phyloP scores from a whole-genome alignment of 2,797 vertebrate species.

The Mormyrus proboscirostris region DNA sequence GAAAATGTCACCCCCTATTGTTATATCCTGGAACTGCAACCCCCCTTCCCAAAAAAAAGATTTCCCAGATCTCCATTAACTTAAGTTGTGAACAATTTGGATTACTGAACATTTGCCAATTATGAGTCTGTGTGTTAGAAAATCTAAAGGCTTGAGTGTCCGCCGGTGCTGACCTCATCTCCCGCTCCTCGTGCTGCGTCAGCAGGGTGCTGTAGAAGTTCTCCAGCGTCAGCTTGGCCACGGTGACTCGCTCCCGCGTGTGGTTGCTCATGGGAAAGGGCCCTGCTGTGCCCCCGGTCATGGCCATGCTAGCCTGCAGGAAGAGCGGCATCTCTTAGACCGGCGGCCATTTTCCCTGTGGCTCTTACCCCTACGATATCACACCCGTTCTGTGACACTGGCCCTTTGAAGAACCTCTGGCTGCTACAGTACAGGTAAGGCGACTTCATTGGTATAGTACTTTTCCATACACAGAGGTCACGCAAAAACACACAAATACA shows the following conservation, averaged over 20 bases:
- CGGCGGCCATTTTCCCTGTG: not conserved
- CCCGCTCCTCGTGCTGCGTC: constrained; percentile 92
- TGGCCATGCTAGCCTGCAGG: constrained; percentile 78
- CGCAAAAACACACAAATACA: not conserved
- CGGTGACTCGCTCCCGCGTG: constrained; percentile 92
- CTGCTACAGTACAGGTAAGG: not conserved
- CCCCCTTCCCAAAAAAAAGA: not conserved
- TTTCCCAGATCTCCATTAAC: not conserved
- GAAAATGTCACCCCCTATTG: not conserved
- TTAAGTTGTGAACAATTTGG: not conserved
- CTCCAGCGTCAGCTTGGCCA: constrained; percentile 95
- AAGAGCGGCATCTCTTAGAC: not conserved
- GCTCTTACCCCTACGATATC: not conserved
- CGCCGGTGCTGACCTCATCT: constrained; percentile 72
- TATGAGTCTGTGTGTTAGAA: not conserved
- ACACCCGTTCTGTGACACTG: not conserved
- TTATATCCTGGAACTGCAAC: not conserved
- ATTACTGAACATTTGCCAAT: not conserved
- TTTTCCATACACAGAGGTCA: not conserved
- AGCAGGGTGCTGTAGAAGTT: constrained; percentile 98
- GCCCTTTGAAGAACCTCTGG: not conserved
- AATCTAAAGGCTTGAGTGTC: not conserved
- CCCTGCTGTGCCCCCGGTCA: constrained; percentile 84
- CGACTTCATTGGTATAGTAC: not conserved
- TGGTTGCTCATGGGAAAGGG: constrained; percentile 98